Evolutionary conservation across 1,140 invertebrate genomes (phyloP).

Genomic region (Orchesella cincta): DNA sequence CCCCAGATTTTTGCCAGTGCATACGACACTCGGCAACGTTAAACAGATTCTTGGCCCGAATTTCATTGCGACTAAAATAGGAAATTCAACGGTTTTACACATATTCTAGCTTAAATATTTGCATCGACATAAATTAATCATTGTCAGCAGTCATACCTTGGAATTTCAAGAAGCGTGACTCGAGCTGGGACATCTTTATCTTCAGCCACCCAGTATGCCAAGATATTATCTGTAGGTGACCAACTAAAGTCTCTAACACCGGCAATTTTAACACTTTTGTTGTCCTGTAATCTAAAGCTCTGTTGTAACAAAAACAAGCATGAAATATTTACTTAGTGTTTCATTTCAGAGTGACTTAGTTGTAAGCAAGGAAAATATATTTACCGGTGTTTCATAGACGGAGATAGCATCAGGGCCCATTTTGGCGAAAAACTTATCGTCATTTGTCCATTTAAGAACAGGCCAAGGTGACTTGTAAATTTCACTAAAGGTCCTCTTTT

Average conservation of each 20-base stretch:
- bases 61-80: conserved; percentile 73
- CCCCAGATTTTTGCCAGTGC: conserved; percentile 98
- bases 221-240: conserved; percentile 94
- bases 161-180: conserved; percentile 80
- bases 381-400: conserved; percentile 90
- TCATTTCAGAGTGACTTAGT: no score
- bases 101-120: neutral
- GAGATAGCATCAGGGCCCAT: conserved; percentile 82
- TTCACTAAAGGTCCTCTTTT: conserved; percentile 86
- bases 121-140: no score
- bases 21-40: conserved; percentile 98
- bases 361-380: no score
- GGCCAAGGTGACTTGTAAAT: conserved; percentile 84
- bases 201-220: conserved; percentile 99
- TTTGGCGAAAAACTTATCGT: conserved; percentile 94
- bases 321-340: no score
- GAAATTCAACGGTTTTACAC: conserved; percentile 44
- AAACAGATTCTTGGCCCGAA: conserved; percentile 95
- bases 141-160: conserved; percentile 61
- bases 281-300: conserved; percentile 88
- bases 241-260: conserved; percentile 94
- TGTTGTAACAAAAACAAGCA: conserved; percentile 58
- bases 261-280: conserved; percentile 90
- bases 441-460: conserved; percentile 88
- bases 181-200: conserved; percentile 86